These are phyloP conservation scores for Malacosoma neustria DNA, from an alignment of 2,888 invertebrate genomes.

Conservation along the genomic window DNA sequence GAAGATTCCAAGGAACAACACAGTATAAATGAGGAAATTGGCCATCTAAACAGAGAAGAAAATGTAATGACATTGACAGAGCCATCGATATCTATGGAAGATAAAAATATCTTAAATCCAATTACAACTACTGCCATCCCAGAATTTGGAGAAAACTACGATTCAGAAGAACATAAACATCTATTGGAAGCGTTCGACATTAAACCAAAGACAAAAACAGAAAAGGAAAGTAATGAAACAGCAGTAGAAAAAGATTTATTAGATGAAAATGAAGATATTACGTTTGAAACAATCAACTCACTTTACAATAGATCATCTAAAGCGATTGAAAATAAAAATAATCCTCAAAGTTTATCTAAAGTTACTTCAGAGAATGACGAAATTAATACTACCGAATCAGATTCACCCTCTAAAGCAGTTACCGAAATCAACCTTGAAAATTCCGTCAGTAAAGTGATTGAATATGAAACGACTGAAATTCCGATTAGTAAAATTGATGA, in stretches of 20 bases:
- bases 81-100: not conserved
- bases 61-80: not conserved
- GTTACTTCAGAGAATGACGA: constrained; percentile 15
- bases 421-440: constrained; percentile 47
- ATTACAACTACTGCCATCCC: constrained; percentile 6
- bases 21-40: not conserved
- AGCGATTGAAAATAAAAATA: constrained; percentile 32
- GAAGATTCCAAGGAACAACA: not conserved
- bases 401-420: constrained; percentile 53
- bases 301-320: constrained; percentile 53
- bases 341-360: constrained; percentile 17
- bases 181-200: constrained; percentile 29
- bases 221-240: constrained; percentile 13
- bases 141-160: constrained; percentile 27
- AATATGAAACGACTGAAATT: constrained; percentile 37
- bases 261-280: constrained; percentile 39
- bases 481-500: constrained; percentile 36
- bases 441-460: constrained; percentile 36
- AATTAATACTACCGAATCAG: constrained; percentile 36
- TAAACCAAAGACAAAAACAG: constrained; percentile 19
- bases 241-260: constrained; percentile 19
- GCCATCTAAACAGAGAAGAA: not conserved
- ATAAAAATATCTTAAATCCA: constrained; percentile 1
- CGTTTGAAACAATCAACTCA: constrained; percentile 49
- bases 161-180: constrained; percentile 24